Evolutionary conservation across 1,140 invertebrate genomes (phyloP).

Genomic region (Microvelia longipes): DNA sequence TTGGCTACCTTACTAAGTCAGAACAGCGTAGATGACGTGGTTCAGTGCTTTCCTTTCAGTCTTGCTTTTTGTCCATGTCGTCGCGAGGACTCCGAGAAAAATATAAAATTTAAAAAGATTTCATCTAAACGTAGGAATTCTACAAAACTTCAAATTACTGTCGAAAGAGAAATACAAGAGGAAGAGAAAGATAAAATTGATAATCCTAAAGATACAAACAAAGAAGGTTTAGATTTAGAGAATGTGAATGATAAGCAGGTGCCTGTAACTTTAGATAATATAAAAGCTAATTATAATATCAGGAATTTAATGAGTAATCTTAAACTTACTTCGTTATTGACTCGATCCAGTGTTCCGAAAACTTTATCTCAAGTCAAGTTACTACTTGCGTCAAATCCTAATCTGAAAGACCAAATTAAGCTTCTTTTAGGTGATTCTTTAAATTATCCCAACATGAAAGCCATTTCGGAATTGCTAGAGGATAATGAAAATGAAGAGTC

Average conservation of each 20-base stretch:
- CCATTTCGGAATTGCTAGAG: background rate
- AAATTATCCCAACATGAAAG: background rate
- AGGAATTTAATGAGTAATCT: background rate
- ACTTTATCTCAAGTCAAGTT: background rate
- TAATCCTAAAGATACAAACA: background rate
- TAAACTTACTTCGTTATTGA: background rate
- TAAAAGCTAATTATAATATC: background rate
- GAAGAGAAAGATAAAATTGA: background rate
- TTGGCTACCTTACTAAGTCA: background rate
- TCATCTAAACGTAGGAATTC: background rate
- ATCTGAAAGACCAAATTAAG: background rate
- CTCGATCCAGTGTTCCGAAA: background rate
- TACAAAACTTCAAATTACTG: background rate
- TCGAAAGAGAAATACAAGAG: background rate
- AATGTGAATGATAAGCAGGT: background rate
- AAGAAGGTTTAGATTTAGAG: background rate
- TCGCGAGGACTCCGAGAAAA: background rate
- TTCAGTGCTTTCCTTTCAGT: background rate
- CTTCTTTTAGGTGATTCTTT: background rate
- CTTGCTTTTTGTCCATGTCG: background rate
- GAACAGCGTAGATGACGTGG: background rate
- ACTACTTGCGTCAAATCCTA: background rate
- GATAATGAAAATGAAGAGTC: too few relatives aligned
- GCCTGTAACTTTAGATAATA: background rate
- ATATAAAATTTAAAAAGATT: background rate